Base-by-base conservation (phyloP, 2,888 invertebrate genomes). In the Barypeithes pellucidus region DNA sequence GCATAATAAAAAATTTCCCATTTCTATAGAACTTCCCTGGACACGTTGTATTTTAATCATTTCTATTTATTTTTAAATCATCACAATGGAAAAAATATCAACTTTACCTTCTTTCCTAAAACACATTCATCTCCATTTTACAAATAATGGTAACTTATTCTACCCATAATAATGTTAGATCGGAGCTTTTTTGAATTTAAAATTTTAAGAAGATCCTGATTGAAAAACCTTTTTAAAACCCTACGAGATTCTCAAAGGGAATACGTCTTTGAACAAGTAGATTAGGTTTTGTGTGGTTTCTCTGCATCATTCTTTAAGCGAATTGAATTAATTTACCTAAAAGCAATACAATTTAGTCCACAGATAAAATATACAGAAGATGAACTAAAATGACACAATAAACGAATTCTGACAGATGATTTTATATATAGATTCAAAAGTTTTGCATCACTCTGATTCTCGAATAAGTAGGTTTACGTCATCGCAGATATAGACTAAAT, bases 181-280 rank as follows among this genome's bases (percentile, higher is more conserved):
- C 9, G 11, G 12, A 47, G 47, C 47, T 20, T 47, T 12, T 47
- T 47, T 16, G 47, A 47, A 47, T 66, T 52, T 66, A 66, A 66
- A 66, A 66, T 52, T 66, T 66, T 52, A 66, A 52, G 54, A 20
- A 54, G 65, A 66, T 50, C 52, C n/a, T 33, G 16, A 18, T n/a
- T 20, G 20, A 50, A 66, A 66, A 66, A 66, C 52, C 54, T 66
- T 66, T 66, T 66, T 66, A 39, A 52, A 50, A 66, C 65, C 20
- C 20, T 3, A 52, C 20, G 52, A 24, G 36, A 66, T 66, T 66
- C 65, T 66, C 67, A 67, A 67, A 67, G 67, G 67, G 57, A 57
- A 59, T 67, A 36, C 24, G 54, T 33, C 57, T 67, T 67, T 67
- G 47, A 59, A 24, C 41, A 59, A 67, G 59, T 57, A 36, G 67